Conservation (phyloP, 2,113 vertebrate species). For the Siniperca knerii region DNA sequence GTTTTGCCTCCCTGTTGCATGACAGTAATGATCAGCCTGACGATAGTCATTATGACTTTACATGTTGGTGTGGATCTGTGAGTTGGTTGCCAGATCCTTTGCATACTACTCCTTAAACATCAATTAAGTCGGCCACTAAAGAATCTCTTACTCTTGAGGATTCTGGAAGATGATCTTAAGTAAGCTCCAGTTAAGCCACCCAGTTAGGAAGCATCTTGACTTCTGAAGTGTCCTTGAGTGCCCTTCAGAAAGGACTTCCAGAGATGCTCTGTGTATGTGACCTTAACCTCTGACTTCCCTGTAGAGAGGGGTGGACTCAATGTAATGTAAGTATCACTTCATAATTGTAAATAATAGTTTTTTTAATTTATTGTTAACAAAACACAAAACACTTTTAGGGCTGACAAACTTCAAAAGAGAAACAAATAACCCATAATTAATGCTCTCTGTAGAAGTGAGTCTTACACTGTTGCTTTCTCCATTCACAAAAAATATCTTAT, state of each 20-base stretch:
- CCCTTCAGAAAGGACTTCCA: slow-evolving; percentile 16
- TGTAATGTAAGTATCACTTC: not conserved
- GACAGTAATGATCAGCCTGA: slow-evolving; percentile 68
- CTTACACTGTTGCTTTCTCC: not conserved
- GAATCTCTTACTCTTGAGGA: slow-evolving; percentile 14
- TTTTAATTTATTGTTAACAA: not conserved
- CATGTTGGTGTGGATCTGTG: slow-evolving; percentile 33
- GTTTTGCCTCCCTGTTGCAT: slow-evolving; percentile 63
- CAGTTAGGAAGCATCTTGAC: not conserved
- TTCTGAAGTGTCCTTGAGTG: slow-evolving; percentile 17
- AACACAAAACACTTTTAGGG: not conserved
- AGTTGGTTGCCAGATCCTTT: slow-evolving; percentile 45
- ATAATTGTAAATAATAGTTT: not conserved
- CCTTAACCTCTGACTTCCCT: not conserved
- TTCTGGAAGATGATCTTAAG: slow-evolving; percentile 43
- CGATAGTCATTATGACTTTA: slow-evolving; percentile 60
- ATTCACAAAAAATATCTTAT: not conserved
- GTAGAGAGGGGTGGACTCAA: not conserved
- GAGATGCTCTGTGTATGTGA: not conserved
- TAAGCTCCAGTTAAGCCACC: slow-evolving; percentile 17
- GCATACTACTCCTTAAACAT: slow-evolving; percentile 17
- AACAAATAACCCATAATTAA: not conserved
- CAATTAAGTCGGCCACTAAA: slow-evolving; percentile 12
- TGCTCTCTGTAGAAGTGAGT: no score
- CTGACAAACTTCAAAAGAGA: not conserved